Base-by-base conservation (phyloP, 2,113 vertebrate genomes). In the Leuciscus idus region DNA sequence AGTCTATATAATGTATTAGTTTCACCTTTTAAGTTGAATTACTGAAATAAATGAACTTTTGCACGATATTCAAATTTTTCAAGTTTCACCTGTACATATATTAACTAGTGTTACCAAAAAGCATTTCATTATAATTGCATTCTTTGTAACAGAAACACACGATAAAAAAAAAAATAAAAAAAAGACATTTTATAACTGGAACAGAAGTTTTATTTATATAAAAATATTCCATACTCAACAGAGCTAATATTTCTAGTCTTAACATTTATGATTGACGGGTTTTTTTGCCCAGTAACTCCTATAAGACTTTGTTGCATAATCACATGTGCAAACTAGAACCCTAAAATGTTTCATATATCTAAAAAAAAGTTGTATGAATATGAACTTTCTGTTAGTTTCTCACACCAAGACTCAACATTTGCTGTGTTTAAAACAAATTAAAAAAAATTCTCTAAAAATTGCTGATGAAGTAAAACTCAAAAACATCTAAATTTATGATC, bases 131-230 rank as follows among this genome's bases (percentile, higher is more conserved):
- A 33, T 66, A 5, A 66, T 39, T 39, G 23, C 39, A 0, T 2
- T 39, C 33, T 39, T 39, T 12, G 17, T 39, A 21, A 70, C 64
- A 33, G 6, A 70, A 70, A 0, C 30, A 15, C 30, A 21, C 33
- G 2, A 9, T 75, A 48, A 55, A 6, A 28, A 26, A 76, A 4
- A 5, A 1, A 0, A 48, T 33, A 6, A 28, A 26, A 76, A 4
- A 5, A 1, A 0, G 15, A 55, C 46, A 26, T 33, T 77, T 77
- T 30, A 52, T 75, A 77, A 68, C 19, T 39, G 7, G 36, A 82
- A 85, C 81, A 84, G 75, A 87, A 85, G 79, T 84, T 91, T 88
- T 91, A 91, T 89, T 88, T 33, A 62, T 91, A 90, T 79, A 89
- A 87, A 90, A 85, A 86, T 84, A 87, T 64, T 36, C 28, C 81